These are phyloP conservation scores for Cepaea nemoralis DNA, from an alignment of 1,140 invertebrate genomes.

Conservation along the genomic window DNA sequence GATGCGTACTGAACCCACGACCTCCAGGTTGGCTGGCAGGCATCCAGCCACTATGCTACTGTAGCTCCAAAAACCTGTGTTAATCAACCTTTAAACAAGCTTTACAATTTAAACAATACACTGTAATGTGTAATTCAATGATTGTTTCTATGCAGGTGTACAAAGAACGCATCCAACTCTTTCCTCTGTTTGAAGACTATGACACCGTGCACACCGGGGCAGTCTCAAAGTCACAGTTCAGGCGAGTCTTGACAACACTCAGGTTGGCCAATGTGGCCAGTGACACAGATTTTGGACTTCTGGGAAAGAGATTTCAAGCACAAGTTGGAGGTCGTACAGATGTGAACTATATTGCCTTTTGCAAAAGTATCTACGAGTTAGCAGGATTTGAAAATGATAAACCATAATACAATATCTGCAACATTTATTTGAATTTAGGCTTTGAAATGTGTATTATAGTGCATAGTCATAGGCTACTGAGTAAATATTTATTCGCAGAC, in stretches of 20 bases:
- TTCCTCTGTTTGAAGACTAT: slow-evolving; percentile 72
- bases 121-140: not conserved
- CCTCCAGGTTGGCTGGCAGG: too few relatives aligned
- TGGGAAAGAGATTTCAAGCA: slow-evolving; percentile 68
- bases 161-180: slow-evolving; percentile 69
- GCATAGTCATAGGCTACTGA: not conserved
- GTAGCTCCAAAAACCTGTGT: too few relatives aligned
- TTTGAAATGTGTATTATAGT: not conserved
- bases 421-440: not conserved
- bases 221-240: slow-evolving; percentile 70
- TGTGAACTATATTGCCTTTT: slow-evolving; percentile 70
- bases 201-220: slow-evolving; percentile 69
- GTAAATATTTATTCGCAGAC: not conserved
- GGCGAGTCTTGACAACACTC: slow-evolving; percentile 69
- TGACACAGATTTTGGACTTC: slow-evolving; percentile 62
- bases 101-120: too few relatives aligned
- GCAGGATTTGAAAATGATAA: slow-evolving; percentile 68
- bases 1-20: too few relatives aligned
- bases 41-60: too few relatives aligned
- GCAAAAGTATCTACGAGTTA: slow-evolving; percentile 68
- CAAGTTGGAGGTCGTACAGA: slow-evolving; percentile 68
- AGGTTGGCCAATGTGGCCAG: slow-evolving; percentile 64
- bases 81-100: too few relatives aligned
- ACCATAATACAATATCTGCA: slow-evolving; percentile 50
- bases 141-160: slow-evolving; percentile 55